These are phyloP conservation scores for Meda fulgida DNA, from an alignment of 2,797 vertebrate species.

Conservation along the genomic window DNA sequence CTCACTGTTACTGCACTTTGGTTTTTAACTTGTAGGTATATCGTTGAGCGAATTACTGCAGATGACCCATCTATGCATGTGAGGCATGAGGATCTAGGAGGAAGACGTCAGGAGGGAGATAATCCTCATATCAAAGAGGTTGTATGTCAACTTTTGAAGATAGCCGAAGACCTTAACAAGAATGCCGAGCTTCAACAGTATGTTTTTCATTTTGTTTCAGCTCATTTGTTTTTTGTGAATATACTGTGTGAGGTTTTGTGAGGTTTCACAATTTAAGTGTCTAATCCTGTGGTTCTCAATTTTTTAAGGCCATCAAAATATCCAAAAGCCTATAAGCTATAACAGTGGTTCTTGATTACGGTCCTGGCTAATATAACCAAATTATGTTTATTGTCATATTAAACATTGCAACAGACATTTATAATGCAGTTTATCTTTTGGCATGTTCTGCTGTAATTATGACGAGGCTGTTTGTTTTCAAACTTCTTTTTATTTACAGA, in stretches of 20 bases:
- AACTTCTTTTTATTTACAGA: background rate
- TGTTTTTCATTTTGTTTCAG: conserved; percentile 20
- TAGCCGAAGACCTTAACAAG: conserved; percentile 76
- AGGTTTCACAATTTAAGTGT: background rate
- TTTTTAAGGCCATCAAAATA: background rate
- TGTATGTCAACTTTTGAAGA: conserved; percentile 75
- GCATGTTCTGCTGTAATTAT: background rate
- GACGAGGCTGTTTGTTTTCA: background rate
- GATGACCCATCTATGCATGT: conserved; percentile 67
- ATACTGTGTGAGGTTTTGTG: background rate
- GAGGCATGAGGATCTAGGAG: conserved; percentile 74
- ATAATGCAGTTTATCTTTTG: background rate
- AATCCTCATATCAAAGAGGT: conserved; percentile 77
- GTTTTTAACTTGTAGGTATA: conserved; percentile 69
- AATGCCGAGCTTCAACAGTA: conserved; percentile 77
- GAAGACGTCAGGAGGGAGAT: conserved; percentile 67
- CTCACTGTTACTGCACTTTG: background rate
- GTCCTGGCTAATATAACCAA: background rate
- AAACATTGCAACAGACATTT: background rate
- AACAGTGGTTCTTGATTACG: background rate
- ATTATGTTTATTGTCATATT: background rate
- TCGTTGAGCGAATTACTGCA: conserved; percentile 68
- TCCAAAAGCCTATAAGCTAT: background rate
- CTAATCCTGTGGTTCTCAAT: background rate
- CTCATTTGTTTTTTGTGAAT: background rate